These are phyloP conservation scores for Pelochelys cantorii DNA, from an alignment of 2,797 vertebrate species.

Conservation along the genomic window DNA sequence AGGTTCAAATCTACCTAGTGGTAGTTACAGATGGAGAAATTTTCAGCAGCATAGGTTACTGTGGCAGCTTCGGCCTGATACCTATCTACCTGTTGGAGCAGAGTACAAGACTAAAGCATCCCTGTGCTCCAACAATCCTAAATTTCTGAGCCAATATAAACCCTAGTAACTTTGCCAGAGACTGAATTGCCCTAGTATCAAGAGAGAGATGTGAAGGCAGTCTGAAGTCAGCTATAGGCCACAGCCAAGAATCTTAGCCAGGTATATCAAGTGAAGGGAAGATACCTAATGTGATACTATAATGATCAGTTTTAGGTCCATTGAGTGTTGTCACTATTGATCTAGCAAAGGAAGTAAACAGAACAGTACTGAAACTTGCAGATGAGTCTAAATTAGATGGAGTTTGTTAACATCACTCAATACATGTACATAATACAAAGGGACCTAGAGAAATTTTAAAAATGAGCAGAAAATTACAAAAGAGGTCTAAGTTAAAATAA, in stretches of 20 bases:
- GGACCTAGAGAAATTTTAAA: background rate
- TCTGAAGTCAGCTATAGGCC: background rate
- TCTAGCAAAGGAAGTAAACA: background rate
- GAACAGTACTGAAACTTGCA: background rate
- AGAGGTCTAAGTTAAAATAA: background rate
- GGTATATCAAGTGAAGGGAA: slow-evolving; percentile 1
- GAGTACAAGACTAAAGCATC: background rate
- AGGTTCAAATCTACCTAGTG: no score
- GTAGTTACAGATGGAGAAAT: background rate
- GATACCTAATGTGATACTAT: background rate
- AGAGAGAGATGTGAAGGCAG: slow-evolving; percentile 18
- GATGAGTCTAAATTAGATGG: background rate
- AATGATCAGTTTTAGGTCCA: background rate
- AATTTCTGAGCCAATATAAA: background rate
- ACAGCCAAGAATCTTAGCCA: background rate
- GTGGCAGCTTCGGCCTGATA: background rate
- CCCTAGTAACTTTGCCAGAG: background rate
- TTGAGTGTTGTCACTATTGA: background rate
- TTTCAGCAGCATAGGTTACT: background rate
- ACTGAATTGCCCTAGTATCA: background rate
- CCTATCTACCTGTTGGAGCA: slow-evolving; percentile 8
- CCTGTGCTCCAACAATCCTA: background rate
- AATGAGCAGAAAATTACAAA: background rate
- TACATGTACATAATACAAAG: background rate
- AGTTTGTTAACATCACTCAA: background rate